Evolutionary conservation across 2,113 vertebrate genomes (phyloP).

Genomic region (Aythya baeri): DNA sequence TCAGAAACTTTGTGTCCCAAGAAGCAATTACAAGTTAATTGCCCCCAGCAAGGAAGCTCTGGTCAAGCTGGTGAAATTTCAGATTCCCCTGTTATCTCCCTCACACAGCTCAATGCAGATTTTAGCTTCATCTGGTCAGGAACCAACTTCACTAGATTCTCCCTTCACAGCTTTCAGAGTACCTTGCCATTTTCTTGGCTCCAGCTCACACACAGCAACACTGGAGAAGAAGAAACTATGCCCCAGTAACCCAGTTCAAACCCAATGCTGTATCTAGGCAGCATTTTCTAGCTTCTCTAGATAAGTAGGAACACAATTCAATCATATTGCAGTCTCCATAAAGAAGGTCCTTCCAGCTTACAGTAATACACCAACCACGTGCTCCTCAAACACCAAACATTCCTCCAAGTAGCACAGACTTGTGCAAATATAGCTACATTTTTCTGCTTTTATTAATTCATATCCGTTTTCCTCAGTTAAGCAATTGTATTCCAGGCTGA

Average conservation of each 20-base stretch:
- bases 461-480: neutral
- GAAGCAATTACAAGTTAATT: neutral
- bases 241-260: neutral
- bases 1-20: neutral
- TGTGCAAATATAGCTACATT: neutral
- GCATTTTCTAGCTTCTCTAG: neutral
- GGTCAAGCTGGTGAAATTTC: neutral
- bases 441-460: constrained; percentile 21
- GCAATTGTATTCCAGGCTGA: constrained; percentile 12
- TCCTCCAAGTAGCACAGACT: neutral
- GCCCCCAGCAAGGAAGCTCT: neutral
- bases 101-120: neutral
- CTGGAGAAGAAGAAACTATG: neutral
- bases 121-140: neutral
- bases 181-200: neutral
- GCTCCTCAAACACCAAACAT: neutral
- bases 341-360: neutral
- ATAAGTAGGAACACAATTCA: neutral
- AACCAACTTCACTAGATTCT: neutral
- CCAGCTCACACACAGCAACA: neutral
- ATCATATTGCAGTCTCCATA: neutral
- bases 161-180: neutral
- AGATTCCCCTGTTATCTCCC: neutral
- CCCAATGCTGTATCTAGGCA: neutral
- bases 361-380: neutral